Base-by-base conservation (phyloP, 2,888 invertebrate genomes). In the Sympetrum striolatum region DNA sequence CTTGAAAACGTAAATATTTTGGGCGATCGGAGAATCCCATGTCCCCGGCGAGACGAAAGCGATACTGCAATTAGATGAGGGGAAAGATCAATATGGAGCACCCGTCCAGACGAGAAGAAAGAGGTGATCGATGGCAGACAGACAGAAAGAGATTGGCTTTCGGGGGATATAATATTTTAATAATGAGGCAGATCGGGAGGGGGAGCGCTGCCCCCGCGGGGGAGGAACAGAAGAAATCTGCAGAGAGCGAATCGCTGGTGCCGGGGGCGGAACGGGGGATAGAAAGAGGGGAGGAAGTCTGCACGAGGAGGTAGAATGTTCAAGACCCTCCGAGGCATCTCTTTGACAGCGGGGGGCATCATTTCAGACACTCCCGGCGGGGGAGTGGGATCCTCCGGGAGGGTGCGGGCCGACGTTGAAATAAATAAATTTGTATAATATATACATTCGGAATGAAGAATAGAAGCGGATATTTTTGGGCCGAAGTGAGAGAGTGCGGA, bases 381-480 rank as follows among this genome's bases (percentile, higher is more conserved):
- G 22, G 73, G 73, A 73, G 73, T 31, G 73, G 73, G 73, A 31
- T 25, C 14, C 25, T 25, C 25, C 25, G 14, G 73, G 25, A 8
- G 73, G 31, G 25, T 25, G 73, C 73, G 58, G 35, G 58, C 53
- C 53, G 53, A 15, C 18, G 37, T 18, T 10, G 86, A 35, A 64
- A 86, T 86, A 86, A 86, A 86, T 86, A 86, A 37, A 60, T 37
- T 35, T 31, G 37, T 86, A 64, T 86, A 60, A 86, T 86, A 35
- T 86, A 86, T 86, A 60, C 86, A 86, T 86, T 60, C 60, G 60
- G 60, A 86, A 86, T 37, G 86, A 31, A 39, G 86, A 86, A 86
- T 60, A 48, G 86, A 86, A 86, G 60, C 73, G 73, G 73, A 31
- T 31, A 73, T 73, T 25, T 73, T 73, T 8, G n/a, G 64, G n/a